phyloP scores from a whole-genome alignment of 2,888 invertebrate species.

The Polydrusus cervinus region DNA sequence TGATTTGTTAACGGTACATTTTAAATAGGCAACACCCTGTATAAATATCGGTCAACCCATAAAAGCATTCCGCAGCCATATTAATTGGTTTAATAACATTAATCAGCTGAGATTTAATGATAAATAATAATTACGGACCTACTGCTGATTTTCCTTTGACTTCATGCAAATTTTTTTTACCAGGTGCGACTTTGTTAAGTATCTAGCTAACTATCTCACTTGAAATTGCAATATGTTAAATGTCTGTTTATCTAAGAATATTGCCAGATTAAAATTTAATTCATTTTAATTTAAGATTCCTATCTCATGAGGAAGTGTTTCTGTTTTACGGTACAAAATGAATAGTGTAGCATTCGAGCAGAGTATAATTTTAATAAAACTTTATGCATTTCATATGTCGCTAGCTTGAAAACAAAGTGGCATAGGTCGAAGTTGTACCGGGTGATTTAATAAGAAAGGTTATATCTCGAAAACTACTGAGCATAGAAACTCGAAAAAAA shows the following conservation, averaged over 20 bases:
- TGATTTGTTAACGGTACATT: no score
- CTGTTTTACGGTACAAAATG: slow-evolving; percentile 36
- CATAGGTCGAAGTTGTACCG: no score
- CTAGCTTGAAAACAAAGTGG: no score
- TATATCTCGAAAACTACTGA: no score
- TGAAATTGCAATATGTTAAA: slow-evolving; percentile 19
- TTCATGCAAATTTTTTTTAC: slow-evolving; percentile 41
- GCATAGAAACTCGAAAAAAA: no score
- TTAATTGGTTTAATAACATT: slow-evolving; percentile 52
- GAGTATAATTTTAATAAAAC: slow-evolving; percentile 7
- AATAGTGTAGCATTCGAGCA: slow-evolving; percentile 20
- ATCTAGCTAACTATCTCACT: slow-evolving; percentile 20
- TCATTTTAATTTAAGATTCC: slow-evolving; percentile 33
- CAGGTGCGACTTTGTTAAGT: slow-evolving; percentile 37
- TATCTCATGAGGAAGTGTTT: slow-evolving; percentile 41
- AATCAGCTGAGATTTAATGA: slow-evolving; percentile 49
- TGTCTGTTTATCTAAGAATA: slow-evolving; percentile 31
- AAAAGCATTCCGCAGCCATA: slow-evolving; percentile 45
- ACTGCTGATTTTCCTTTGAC: slow-evolving; percentile 39
- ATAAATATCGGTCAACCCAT: slow-evolving; percentile 44
- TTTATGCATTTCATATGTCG: not conserved
- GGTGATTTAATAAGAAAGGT: no score
- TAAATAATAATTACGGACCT: slow-evolving; percentile 49
- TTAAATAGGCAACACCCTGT: no score
- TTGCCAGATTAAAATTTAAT: slow-evolving; percentile 27